Conservation (phyloP, 2,888 invertebrate genomes). For the Tenthredo notha region DNA sequence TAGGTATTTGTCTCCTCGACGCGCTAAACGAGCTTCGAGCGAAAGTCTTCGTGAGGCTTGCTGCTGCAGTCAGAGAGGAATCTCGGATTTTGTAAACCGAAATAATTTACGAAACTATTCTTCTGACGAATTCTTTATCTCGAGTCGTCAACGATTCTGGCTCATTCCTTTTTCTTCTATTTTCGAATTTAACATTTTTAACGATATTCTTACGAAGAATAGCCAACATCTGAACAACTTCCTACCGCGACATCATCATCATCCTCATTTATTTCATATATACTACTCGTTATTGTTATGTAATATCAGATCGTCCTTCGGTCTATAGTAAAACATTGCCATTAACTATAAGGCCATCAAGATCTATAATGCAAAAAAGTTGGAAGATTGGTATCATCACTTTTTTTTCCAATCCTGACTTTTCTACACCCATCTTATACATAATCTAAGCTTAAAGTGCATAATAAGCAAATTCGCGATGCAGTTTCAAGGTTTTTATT, state of each 20-base stretch:
- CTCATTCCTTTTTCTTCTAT: neutral
- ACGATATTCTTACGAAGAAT: neutral
- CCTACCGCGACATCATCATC: neutral
- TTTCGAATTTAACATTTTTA: neutral
- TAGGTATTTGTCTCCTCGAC: constrained; percentile 51
- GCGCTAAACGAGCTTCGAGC: constrained; percentile 51
- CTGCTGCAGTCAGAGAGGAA: neutral
- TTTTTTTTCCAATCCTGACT: constrained; percentile 25
- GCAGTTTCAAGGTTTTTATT: constrained; percentile 1
- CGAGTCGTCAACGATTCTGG: no score
- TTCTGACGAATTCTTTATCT: neutral
- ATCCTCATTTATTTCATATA: neutral
- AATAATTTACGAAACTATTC: neutral
- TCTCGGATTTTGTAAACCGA: neutral
- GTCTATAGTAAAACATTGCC: neutral
- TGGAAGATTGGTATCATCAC: constrained; percentile 23
- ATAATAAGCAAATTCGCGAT: constrained; percentile 55
- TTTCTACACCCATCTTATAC: neutral
- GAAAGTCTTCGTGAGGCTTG: constrained; percentile 10
- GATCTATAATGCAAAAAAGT: neutral
- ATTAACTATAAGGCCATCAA: neutral
- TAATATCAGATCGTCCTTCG: neutral
- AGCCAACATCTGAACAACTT: neutral
- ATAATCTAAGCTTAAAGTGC: constrained; percentile 55
- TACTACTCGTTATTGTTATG: neutral